Evolutionary conservation across 2,888 invertebrate genomes (phyloP).

Genomic region (Incurvaria masculella): DNA sequence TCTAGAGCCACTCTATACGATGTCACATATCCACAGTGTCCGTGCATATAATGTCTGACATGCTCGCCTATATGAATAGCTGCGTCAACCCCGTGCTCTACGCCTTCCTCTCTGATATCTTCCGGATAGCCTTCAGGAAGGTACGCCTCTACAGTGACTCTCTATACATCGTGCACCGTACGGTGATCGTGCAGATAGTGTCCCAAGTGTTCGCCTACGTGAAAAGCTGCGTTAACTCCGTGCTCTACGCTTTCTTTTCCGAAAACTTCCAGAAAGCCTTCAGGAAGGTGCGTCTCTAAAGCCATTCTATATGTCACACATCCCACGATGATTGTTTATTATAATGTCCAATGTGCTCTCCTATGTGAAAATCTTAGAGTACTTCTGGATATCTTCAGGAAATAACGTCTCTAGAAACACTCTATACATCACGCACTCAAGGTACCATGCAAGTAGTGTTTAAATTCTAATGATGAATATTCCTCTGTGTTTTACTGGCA

Average conservation of each 20-base stretch:
- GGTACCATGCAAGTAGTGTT: too few relatives aligned
- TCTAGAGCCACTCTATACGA: slow-evolving; percentile 48
- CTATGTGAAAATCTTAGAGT: slow-evolving; percentile 78
- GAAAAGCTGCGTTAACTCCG: too few relatives aligned
- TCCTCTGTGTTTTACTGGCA: too few relatives aligned
- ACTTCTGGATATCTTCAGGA: too few relatives aligned
- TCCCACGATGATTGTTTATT: slow-evolving; percentile 69
- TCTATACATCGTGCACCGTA: too few relatives aligned
- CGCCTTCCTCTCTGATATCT: slow-evolving; percentile 92
- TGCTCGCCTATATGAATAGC: slow-evolving; percentile 89
- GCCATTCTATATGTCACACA: slow-evolving; percentile 57
- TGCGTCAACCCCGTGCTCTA: slow-evolving; percentile 94
- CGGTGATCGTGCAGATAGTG: too few relatives aligned
- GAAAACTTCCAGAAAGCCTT: neutral
- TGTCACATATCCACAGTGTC: slow-evolving; percentile 67
- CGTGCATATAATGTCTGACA: slow-evolving; percentile 74
- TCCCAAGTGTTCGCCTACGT: too few relatives aligned
- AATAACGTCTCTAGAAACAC: neutral
- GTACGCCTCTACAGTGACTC: slow-evolving; percentile 20
- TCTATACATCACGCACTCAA: too few relatives aligned
- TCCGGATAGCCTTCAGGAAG: slow-evolving; percentile 80
- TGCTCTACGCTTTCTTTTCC: neutral
- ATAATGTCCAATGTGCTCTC: slow-evolving; percentile 79
- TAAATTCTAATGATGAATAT: too few relatives aligned
- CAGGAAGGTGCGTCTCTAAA: slow-evolving; percentile 9